A percentile compares a stretch with the other conserved stretches of the same genome.
Conservation (phyloP, 2,797 vertebrate genomes). For the Percopsis omiscomaycus region DNA sequence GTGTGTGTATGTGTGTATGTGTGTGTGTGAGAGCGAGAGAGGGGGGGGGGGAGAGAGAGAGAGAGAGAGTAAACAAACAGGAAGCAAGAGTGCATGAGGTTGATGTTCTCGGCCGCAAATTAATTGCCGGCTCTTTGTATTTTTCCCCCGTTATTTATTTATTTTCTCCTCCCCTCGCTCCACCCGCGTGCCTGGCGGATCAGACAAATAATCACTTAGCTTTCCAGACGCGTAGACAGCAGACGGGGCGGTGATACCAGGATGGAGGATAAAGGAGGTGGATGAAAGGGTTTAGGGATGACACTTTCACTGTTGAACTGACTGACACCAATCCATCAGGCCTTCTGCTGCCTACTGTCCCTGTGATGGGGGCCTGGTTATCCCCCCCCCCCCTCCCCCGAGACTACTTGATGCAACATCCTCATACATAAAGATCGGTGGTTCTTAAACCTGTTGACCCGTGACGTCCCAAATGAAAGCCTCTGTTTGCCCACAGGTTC, state of each 20-base stretch:
- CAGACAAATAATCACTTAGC: constrained; percentile 48
- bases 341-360: constrained; percentile 35
- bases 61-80: constrained; percentile 13
- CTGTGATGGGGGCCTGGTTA: constrained; percentile 35
- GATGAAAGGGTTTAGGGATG: constrained; percentile 50
- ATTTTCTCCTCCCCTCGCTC: constrained; percentile 13
- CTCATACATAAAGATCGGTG: constrained; percentile 9
- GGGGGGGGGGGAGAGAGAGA: neutral
- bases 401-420: constrained; percentile 50
- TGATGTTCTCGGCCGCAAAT: constrained; percentile 50
- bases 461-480: too few species aligned
- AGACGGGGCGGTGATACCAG: neutral
- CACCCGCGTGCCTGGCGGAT: constrained; percentile 37
- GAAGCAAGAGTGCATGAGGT: constrained; percentile 31
- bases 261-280: constrained; percentile 23
- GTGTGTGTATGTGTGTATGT: neutral
- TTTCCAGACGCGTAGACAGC: constrained; percentile 27
- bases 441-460: too few species aligned
- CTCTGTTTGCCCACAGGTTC: too few species aligned
- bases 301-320: constrained; percentile 47
- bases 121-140: constrained; percentile 25
- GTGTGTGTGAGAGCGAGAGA: constrained; percentile 21
- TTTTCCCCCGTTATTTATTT: neutral
- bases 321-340: constrained; percentile 47
- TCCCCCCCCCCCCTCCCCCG: constrained; percentile 21